Base-by-base conservation (phyloP, 2,113 vertebrate genomes). In the Malurus melanocephalus region DNA sequence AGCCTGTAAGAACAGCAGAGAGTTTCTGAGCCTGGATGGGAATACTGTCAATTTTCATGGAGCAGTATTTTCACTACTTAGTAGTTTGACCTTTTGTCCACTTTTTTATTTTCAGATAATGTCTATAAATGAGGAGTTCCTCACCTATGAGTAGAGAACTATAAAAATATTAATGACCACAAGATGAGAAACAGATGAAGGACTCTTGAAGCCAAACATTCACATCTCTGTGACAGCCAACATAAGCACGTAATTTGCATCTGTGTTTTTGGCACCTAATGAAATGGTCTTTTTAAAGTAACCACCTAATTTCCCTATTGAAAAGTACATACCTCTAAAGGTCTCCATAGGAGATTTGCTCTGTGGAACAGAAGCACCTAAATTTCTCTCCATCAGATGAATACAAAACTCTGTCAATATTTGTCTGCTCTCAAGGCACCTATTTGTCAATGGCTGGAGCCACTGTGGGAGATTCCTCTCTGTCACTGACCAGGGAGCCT, bases 221-320 rank as follows among this genome's bases (percentile, higher is more conserved):
- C 64, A 61, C n/a, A 67, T 66, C 65, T 66, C 64, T 71, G 2
- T 67, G 83, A 83, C 56, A 84, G 90, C 66, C 68, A 90, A 83
- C n/a, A 67, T n/a, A 89, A 85, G 24, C 40, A 28, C 2, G 4
- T 45, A 52, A 46, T 80, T 89, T 93, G n/a, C 68, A 59, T 85
- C 40, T 56, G 35, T 60, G 42, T 67, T 94, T 91, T 80, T 94
- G 83, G 73, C 82, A 83, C n/a, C 35, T 59, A 66, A 83, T 85
- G 52, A 91, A 87, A 73, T 21, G 92, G 32, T 35, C 48, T 79
- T 77, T 89, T 92, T 77, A 23, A 88, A 83, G 35, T 67, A 89
- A 80, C 60, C 61, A 49, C 19, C 30, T 67, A 10, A 42, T 88
- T 91, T 86, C 73, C 52, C 80, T 73, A 7, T 30, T n/a, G 56